Base-by-base conservation (phyloP, 2,113 vertebrate species). In the Anguilla rostrata region DNA sequence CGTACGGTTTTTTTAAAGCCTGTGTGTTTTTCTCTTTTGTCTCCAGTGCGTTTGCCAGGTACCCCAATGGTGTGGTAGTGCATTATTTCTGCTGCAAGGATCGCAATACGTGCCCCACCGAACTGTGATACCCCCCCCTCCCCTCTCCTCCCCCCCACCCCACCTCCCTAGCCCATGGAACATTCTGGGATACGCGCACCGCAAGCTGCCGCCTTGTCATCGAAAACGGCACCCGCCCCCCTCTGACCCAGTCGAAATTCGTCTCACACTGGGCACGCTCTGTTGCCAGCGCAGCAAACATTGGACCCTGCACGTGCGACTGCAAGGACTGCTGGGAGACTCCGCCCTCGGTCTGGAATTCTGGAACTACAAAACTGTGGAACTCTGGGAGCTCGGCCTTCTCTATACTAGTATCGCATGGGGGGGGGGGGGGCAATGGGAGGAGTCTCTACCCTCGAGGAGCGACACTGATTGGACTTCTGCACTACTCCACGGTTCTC, bases 21-120 rank as follows among this genome's bases (percentile, higher is more conserved):
- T 16, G 34, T 14, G 3, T 49, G 12, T 88, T 11, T 87, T 57
- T 88, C 40, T 87, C 29, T 29, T 83, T 0, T 90, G 56, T 81
- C 81, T 57, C 0, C 95, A 99, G 98, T 87, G 98, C 98, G 0
- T 99, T 99, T 92, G 98, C 98, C 92, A 96, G 98, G 89, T 99
- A 99, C 93, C 98, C 98, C 82, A 99, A 97, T 88, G 97, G 97
- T 7, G 96, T 98, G 90, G 97, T 99, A 2, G 98, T 99, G 85
- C 98, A 99, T 92, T 99, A 99, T 94, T 99, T 98, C 95, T 99
- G 98, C 95, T 99, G 98, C 94, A 99, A 98, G 95, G 98, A 99
- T 89, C 96, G 95, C 78, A 94, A 11, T 88, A 93, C 95, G 87
- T 98, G 96, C 92, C 91, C 98, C 0, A 92, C 94, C 0, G 98